phyloP scores from a whole-genome alignment of 1,140 invertebrate species.

The Drosophila fuyamai region DNA sequence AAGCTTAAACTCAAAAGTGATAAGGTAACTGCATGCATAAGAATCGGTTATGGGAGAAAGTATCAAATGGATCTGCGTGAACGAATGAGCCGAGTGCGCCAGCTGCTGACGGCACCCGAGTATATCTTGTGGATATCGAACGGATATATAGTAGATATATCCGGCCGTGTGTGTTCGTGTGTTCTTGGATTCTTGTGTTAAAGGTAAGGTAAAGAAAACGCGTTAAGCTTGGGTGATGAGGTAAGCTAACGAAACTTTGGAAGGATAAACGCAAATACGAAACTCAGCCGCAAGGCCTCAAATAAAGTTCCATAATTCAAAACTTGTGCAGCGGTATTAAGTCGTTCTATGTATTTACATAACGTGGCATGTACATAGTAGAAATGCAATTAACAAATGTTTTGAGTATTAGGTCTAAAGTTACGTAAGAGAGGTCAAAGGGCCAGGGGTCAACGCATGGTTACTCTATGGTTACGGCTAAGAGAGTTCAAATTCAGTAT shows the following conservation, averaged over 20 bases:
- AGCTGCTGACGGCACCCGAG: slow-evolving; percentile 1
- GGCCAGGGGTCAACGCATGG: slow-evolving; percentile 45
- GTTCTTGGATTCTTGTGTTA: background rate
- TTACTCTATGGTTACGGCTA: slow-evolving; percentile 53
- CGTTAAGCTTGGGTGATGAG: slow-evolving; percentile 67
- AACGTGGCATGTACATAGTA: slow-evolving; percentile 62
- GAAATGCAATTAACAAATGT: slow-evolving; percentile 55
- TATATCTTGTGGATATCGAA: slow-evolving; percentile 29
- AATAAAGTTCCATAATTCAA: slow-evolving; percentile 65
- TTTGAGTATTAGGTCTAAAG: slow-evolving; percentile 45
- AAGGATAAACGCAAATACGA: slow-evolving; percentile 62
- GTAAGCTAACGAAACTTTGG: slow-evolving; percentile 65
- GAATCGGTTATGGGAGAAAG: slow-evolving; percentile 40
- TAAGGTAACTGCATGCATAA: slow-evolving; percentile 69
- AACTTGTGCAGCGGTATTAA: slow-evolving; percentile 71
- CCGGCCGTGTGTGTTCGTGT: slow-evolving; percentile 19
- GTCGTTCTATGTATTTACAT: slow-evolving; percentile 80
- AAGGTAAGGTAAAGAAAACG: slow-evolving; percentile 44
- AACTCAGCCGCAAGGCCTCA: slow-evolving; percentile 61
- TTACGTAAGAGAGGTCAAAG: slow-evolving; percentile 46
- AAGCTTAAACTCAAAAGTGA: slow-evolving; percentile 50
- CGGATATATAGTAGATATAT: slow-evolving; percentile 6
- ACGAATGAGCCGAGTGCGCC: slow-evolving; percentile 50
- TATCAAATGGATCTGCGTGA: slow-evolving; percentile 50
- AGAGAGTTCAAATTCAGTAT: slow-evolving; percentile 51